Evolutionary conservation across 1,140 invertebrate genomes (phyloP).

Genomic region (Odontomachus brunneus): DNA sequence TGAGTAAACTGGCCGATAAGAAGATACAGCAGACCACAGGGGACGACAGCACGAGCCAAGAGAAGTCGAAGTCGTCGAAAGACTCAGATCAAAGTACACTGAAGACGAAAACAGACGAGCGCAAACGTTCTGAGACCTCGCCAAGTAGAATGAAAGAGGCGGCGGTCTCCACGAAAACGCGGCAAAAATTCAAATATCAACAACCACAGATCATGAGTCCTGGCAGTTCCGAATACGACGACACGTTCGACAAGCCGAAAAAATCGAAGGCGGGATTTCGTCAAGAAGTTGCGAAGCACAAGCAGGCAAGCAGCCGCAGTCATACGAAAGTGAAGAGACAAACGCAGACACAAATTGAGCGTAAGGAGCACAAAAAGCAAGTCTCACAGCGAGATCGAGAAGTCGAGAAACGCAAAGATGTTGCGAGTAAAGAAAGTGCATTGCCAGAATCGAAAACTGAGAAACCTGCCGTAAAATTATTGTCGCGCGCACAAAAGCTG

Average conservation of each 20-base stretch:
- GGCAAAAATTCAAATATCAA: constrained; percentile 74
- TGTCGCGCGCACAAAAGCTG: constrained; percentile 42
- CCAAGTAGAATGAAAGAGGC: constrained; percentile 58
- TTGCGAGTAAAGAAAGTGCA: constrained; percentile 52
- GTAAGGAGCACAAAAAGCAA: constrained; percentile 67
- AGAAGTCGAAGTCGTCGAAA: constrained; percentile 61
- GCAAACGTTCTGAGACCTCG: constrained; percentile 23
- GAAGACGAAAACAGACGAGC: constrained; percentile 59
- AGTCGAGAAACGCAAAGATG: constrained; percentile 63
- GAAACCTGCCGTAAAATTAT: constrained; percentile 13
- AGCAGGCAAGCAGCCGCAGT: constrained; percentile 43
- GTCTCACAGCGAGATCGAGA: constrained; percentile 36
- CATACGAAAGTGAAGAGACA: constrained; percentile 69
- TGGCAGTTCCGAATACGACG: constrained; percentile 80
- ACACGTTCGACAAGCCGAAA: constrained; percentile 70
- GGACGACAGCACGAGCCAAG: constrained; percentile 60
- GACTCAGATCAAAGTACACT: constrained; percentile 40
- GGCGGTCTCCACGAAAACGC: constrained; percentile 59
- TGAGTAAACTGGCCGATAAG: constrained; percentile 77
- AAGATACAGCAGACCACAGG: constrained; percentile 59
- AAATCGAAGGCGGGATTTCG: constrained; percentile 29
- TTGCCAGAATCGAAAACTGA: constrained; percentile 59
- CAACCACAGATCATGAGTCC: constrained; percentile 74
- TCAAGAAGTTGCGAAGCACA: constrained; percentile 74
- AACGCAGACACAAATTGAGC: constrained; percentile 64